Conservation (phyloP, 92 coral and sea anemone genomes). For the Palythoa heliodiscus region DNA sequence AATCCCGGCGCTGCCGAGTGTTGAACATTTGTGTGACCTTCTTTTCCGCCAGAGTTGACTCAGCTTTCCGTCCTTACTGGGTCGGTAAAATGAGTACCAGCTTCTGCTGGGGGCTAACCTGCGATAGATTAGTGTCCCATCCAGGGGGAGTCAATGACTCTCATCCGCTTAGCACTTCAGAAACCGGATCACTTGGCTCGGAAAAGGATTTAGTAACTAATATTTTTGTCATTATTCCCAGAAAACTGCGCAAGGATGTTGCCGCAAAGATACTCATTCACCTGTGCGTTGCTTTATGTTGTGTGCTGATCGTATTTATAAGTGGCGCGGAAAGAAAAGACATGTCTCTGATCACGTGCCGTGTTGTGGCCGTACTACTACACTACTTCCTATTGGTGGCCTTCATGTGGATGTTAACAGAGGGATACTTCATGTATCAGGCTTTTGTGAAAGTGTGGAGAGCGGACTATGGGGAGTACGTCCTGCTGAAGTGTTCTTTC, state of each 20-base stretch:
- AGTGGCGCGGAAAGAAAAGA: constrained; percentile 84
- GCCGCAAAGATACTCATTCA: constrained; percentile 98
- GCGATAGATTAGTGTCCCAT: too few relatives aligned
- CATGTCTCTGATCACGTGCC: constrained; percentile 78
- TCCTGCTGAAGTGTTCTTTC: constrained; percentile 83
- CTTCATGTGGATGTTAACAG: constrained; percentile 95
- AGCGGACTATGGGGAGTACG: constrained; percentile 86
- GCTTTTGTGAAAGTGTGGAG: constrained; percentile 97
- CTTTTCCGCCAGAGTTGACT: too few relatives aligned
- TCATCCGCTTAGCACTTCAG: too few relatives aligned
- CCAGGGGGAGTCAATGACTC: too few relatives aligned
- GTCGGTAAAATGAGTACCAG: too few relatives aligned
- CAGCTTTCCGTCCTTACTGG: too few relatives aligned
- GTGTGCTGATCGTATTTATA: constrained; percentile 88
- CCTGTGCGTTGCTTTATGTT: constrained; percentile 87
- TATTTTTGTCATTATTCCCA: constrained; percentile 26
- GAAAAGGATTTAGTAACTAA: background rate
- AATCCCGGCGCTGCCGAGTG: too few relatives aligned
- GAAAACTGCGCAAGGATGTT: constrained; percentile 94
- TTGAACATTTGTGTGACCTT: too few relatives aligned
- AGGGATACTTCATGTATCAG: constrained; percentile 94
- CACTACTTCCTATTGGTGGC: constrained; percentile 92
- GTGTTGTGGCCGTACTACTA: constrained; percentile 81
- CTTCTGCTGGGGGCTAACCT: too few relatives aligned
- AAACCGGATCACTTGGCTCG: too few relatives aligned